Evolutionary conservation across 2,888 invertebrate genomes (phyloP), one percentile per base, ranked within the genome.

Genomic region (Hoplodrina blanda): DNA sequence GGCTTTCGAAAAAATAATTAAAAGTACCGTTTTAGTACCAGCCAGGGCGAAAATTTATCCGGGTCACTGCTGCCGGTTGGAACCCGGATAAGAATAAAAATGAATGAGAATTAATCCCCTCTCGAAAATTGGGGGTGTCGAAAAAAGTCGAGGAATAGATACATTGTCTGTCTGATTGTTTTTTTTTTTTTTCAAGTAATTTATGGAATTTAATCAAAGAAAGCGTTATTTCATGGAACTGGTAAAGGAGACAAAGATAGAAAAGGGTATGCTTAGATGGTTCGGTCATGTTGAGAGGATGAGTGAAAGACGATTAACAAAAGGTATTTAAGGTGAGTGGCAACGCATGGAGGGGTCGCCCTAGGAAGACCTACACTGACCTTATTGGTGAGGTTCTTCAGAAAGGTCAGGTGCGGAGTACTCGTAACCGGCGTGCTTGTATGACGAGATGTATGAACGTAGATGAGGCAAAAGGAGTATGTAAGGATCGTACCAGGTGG

Each of bases 1-100:
- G 80, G 83, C 56, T 69, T 74, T 52, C 50, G 62, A 80, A 86
- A 88, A 87, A 89, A 89, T 85, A 90, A 89, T 89, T 87, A 90
- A 90, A 88, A 87, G 82, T 76, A 75, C 80, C 74, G 67, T 73
- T 78, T 68, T 68, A 76, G 78, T 73, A 68, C 73, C 76, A 61
- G 73, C 67, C 41, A 41, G 25, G 46, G 81, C 83, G 80, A 84
- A 88, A 86, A 90, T 86, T 88, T 84, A 88, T 83, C 69, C 76
- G 74, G 69, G 64, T 76, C 74, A 78, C 66, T 55, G 77, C 61
- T 78, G 80, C 67, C 63, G 72, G 70, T 78, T 71, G 80, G 83
- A 85, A 73, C 54, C 66, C 52, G 82, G 79, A 70, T 74, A 53
- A 75, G 74, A 62, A 78, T 76, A 79, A 83, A 85, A 87, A 87